phyloP scores from a whole-genome alignment of 2,888 invertebrate genomes.

The Allacma fusca region DNA sequence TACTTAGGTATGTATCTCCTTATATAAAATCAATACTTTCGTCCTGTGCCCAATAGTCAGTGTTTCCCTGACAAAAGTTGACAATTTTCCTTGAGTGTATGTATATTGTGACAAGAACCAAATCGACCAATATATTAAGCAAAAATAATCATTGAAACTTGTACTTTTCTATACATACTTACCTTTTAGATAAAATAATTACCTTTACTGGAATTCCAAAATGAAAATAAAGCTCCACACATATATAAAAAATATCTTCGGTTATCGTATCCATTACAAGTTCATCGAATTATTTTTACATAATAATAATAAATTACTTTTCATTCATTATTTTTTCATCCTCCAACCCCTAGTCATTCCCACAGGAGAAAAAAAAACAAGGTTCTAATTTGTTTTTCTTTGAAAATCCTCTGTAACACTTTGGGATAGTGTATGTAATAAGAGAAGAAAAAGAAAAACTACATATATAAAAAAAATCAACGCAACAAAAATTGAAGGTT shows the following conservation, averaged over 20 bases:
- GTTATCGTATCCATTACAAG: background rate
- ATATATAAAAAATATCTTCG: background rate
- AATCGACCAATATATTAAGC: background rate
- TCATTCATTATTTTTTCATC: constrained; percentile 7
- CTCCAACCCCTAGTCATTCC: no score
- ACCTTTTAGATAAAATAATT: background rate
- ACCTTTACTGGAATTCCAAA: background rate
- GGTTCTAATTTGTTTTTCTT: constrained; percentile 1
- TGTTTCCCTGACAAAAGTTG: background rate
- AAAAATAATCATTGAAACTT: background rate
- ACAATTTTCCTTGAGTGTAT: background rate
- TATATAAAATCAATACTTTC: no score
- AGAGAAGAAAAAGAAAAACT: background rate
- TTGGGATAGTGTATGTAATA: background rate
- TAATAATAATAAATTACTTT: background rate
- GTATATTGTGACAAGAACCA: background rate
- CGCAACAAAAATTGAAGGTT: background rate
- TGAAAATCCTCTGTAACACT: background rate
- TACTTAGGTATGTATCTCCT: no score
- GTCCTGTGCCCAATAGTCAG: no score
- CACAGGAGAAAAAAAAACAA: background rate
- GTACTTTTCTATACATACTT: background rate
- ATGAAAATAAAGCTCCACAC: background rate
- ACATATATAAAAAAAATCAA: background rate
- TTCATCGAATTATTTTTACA: background rate